Percentiles rank a stretch among this genome's conserved stretches.
Evolutionary conservation across 2,113 vertebrate species (phyloP).

Genomic region (Pagrus major): DNA sequence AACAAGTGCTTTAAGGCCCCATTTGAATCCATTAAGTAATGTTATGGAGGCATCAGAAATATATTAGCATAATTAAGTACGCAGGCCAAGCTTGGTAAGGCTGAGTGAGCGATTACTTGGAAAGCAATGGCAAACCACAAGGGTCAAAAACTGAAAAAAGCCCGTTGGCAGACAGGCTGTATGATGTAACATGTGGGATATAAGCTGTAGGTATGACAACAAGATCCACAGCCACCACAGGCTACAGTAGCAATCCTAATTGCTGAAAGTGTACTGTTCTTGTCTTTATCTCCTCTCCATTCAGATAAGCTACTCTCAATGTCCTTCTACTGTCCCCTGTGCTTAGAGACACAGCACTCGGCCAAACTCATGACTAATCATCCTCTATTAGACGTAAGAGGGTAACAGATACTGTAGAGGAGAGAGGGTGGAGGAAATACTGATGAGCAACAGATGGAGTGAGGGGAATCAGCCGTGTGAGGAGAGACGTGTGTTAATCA

Average conservation of each 20-base stretch:
- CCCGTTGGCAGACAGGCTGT: not conserved
- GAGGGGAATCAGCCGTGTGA: conserved; percentile 12
- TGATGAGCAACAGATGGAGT: conserved; percentile 54
- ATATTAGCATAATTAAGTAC: not conserved
- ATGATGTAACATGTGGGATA: not conserved
- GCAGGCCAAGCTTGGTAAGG: not conserved
- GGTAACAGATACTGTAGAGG: conserved; percentile 29
- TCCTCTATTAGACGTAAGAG: conserved; percentile 32
- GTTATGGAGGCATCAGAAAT: not conserved
- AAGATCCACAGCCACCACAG: not conserved
- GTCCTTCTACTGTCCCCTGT: conserved; percentile 49
- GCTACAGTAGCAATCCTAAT: not conserved
- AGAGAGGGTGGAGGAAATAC: conserved; percentile 35
- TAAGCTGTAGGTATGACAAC: not conserved
- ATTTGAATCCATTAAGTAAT: not conserved
- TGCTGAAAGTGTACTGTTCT: not conserved
- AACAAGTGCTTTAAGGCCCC: not conserved
- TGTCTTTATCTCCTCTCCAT: conserved; percentile 6
- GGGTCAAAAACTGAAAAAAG: not conserved
- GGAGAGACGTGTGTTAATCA: conserved; percentile 18
- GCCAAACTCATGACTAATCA: conserved; percentile 52
- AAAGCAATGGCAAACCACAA: not conserved
- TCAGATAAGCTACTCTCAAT: conserved; percentile 13
- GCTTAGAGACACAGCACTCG: conserved; percentile 23
- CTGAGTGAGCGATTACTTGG: not conserved